Conservation (phyloP, 92 coral and sea anemone genomes). For the Parazoanthus swiftii region DNA sequence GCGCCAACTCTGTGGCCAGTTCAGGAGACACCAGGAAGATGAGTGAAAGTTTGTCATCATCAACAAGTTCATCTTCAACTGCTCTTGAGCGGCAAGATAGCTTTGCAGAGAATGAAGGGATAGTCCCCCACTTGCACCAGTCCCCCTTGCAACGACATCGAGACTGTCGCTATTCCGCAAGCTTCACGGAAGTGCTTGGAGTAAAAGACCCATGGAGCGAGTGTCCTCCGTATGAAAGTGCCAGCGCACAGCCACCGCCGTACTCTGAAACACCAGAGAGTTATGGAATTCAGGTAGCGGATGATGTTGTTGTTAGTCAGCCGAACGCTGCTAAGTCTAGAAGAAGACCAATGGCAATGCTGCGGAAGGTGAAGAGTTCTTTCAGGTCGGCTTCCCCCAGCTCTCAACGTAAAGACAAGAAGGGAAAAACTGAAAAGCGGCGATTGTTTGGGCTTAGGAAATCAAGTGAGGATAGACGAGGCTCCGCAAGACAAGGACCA, state of each 20-base stretch:
- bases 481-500: slow-evolving; percentile 25
- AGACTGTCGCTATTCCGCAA: slow-evolving; percentile 81
- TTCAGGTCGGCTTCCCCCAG: slow-evolving; percentile 57
- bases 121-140: slow-evolving; percentile 28
- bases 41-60: slow-evolving; percentile 77
- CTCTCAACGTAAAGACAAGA: slow-evolving; percentile 47
- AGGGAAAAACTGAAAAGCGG: slow-evolving; percentile 60
- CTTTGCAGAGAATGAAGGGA: slow-evolving; percentile 38
- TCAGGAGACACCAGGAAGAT: slow-evolving; percentile 55
- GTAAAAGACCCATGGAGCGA: slow-evolving; percentile 74
- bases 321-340: slow-evolving; percentile 57
- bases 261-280: slow-evolving; percentile 68
- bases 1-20: slow-evolving; percentile 41
- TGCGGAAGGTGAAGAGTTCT: slow-evolving; percentile 72
- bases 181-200: slow-evolving; percentile 69
- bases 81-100: slow-evolving; percentile 67
- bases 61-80: slow-evolving; percentile 80
- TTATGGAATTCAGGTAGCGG: slow-evolving; percentile 61
- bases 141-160: slow-evolving; percentile 26
- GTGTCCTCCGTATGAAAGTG: slow-evolving; percentile 82
- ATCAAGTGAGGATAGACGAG: slow-evolving; percentile 36
- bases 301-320: slow-evolving; percentile 70
- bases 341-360: slow-evolving; percentile 73
- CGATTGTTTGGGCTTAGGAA: slow-evolving; percentile 69
- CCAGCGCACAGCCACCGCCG: slow-evolving; percentile 80